These are phyloP conservation scores for Calypte anna DNA, from an alignment of 2,113 vertebrate species.

Conservation along the genomic window DNA sequence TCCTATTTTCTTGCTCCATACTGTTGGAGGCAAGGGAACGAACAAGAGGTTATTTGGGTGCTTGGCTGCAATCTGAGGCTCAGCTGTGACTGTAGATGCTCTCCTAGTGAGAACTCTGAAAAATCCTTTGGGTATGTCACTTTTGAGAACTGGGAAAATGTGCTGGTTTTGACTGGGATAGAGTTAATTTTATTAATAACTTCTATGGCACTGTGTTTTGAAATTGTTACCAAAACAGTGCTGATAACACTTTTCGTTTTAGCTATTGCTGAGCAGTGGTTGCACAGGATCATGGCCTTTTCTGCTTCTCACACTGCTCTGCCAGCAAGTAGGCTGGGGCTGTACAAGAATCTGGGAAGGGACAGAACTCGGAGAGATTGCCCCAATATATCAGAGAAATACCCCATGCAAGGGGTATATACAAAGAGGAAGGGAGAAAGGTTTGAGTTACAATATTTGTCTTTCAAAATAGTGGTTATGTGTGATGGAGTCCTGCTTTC, in stretches of 20 bases:
- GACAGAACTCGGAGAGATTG: neutral
- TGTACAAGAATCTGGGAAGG: neutral
- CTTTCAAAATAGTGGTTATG: neutral
- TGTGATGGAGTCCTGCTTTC: neutral
- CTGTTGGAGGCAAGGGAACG: neutral
- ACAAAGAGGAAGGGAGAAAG: neutral
- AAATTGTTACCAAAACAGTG: neutral
- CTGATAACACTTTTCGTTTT: neutral
- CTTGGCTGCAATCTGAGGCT: neutral
- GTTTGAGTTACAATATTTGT: neutral
- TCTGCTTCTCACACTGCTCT: neutral
- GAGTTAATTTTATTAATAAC: neutral
- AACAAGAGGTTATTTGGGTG: neutral
- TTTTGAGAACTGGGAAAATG: neutral
- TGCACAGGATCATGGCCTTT: neutral
- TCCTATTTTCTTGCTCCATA: neutral
- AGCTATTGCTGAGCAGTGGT: neutral
- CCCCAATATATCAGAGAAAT: neutral
- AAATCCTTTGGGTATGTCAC: neutral
- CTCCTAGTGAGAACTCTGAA: neutral
- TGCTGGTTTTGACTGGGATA: neutral
- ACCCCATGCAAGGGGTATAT: neutral
- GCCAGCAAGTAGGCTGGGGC: neutral
- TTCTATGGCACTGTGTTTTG: accelerated
- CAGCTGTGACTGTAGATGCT: neutral